Conservation (phyloP, 2,113 vertebrate species). For the Semicossyphus pulcher region DNA sequence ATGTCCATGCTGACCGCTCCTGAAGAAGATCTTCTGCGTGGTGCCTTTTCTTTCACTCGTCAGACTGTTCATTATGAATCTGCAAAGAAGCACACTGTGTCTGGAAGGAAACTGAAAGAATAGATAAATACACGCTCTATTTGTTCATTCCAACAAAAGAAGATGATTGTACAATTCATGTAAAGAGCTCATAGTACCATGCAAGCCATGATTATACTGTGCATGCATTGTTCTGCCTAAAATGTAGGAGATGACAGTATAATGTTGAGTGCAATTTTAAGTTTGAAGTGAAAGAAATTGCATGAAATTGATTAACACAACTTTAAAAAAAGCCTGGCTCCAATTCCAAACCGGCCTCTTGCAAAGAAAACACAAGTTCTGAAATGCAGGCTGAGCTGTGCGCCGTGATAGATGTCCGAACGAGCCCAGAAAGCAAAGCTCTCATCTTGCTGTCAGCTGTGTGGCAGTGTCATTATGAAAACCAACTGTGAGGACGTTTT, state of each 20-base stretch:
- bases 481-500: constrained; percentile 77
- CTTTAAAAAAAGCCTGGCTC: not conserved
- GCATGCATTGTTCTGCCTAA: not conserved
- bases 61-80: constrained; percentile 41
- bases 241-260: not conserved
- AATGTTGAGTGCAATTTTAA: too few relatives aligned
- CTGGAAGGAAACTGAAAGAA: constrained; percentile 6
- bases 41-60: constrained; percentile 27
- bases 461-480: constrained; percentile 74
- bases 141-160: constrained; percentile 13
- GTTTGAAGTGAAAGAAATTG: not conserved
- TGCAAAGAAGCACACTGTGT: constrained; percentile 28
- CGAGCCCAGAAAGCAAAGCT: constrained; percentile 32
- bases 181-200: constrained; percentile 21
- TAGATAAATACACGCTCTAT: constrained; percentile 15
- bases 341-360: not conserved
- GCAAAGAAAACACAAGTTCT: constrained; percentile 5
- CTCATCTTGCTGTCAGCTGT: constrained; percentile 72
- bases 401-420: constrained; percentile 35
- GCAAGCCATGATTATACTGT: constrained; percentile 17
- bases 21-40: constrained; percentile 45
- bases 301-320: not conserved
- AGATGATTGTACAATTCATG: constrained; percentile 5
- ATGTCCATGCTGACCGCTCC: constrained; percentile 17
- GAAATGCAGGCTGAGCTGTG: not conserved